Percentiles rank a stretch among this genome's conserved stretches.
phyloP scores from a whole-genome alignment of 2,113 vertebrate species.

The Periophthalmodon schlosseri region DNA sequence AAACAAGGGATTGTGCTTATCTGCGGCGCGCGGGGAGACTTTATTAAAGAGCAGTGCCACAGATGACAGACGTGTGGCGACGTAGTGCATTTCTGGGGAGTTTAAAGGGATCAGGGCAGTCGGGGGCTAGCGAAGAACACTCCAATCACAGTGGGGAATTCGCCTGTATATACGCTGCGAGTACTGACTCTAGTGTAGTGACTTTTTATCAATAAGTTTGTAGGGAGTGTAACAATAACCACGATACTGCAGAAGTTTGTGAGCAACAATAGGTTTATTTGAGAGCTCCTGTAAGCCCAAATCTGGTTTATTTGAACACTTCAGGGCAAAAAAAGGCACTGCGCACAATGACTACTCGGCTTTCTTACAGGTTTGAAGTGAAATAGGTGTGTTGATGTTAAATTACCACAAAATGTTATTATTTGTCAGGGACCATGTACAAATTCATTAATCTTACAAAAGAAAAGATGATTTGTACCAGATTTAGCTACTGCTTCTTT shows the following conservation, averaged over 20 bases:
- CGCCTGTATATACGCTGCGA: conserved; percentile 26
- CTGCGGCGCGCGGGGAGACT: conserved; percentile 50
- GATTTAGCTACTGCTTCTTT: too few species aligned
- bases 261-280: too few species aligned
- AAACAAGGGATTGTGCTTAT: conserved; percentile 63
- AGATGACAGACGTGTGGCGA: conserved; percentile 56
- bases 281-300: too few species aligned
- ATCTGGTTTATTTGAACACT: too few species aligned
- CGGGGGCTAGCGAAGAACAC: conserved; percentile 35
- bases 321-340: too few species aligned
- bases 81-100: conserved; percentile 56
- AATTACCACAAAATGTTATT: too few species aligned
- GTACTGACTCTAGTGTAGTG: conserved; percentile 1
- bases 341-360: too few species aligned
- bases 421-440: too few species aligned
- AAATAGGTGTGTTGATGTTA: too few species aligned
- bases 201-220: background rate
- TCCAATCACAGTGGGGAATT: conserved; percentile 31
- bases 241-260: background rate
- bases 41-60: conserved; percentile 58
- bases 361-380: too few species aligned
- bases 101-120: conserved; percentile 62
- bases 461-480: too few species aligned
- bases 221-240: background rate
- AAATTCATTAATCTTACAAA: too few species aligned